Conservation (phyloP, 2,113 vertebrate species). For the Hypomesus transpacificus region DNA sequence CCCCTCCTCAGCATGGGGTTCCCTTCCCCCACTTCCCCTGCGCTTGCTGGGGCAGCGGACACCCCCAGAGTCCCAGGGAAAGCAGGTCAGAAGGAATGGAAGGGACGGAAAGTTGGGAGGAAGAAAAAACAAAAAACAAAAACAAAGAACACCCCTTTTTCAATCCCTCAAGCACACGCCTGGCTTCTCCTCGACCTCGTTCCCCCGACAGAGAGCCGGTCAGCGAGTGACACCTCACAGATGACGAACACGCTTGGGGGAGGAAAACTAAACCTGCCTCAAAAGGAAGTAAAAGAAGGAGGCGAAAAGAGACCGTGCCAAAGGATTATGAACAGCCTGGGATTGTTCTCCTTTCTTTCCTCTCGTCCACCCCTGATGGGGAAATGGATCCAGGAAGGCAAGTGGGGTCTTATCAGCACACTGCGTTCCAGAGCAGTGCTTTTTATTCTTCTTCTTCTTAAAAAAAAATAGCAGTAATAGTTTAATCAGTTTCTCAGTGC, state of each 20-base stretch:
- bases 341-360: constrained; percentile 46
- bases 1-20: background rate
- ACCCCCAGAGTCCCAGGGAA: background rate
- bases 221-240: constrained; percentile 13
- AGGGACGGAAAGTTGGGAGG: constrained; percentile 25
- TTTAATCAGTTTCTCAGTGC: constrained; percentile 25
- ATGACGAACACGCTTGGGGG: background rate
- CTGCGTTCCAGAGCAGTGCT: constrained; percentile 8
- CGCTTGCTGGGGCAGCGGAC: background rate
- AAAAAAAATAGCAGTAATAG: constrained; percentile 1
- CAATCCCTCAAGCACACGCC: background rate
- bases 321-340: constrained; percentile 36
- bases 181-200: constrained; percentile 19
- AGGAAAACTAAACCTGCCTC: constrained; percentile 2
- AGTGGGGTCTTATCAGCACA: constrained; percentile 21
- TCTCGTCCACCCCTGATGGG: constrained; percentile 37
- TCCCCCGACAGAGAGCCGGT: background rate
- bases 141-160: background rate
- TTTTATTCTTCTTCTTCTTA: background rate
- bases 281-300: background rate
- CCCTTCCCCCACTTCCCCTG: no score
- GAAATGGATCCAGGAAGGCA: constrained; percentile 31
- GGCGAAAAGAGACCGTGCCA: constrained; percentile 18
- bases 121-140: background rate
- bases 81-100: constrained; percentile 1